Base-by-base conservation (phyloP, 2,888 invertebrate genomes). In the Tuberolachnus salignus region DNA sequence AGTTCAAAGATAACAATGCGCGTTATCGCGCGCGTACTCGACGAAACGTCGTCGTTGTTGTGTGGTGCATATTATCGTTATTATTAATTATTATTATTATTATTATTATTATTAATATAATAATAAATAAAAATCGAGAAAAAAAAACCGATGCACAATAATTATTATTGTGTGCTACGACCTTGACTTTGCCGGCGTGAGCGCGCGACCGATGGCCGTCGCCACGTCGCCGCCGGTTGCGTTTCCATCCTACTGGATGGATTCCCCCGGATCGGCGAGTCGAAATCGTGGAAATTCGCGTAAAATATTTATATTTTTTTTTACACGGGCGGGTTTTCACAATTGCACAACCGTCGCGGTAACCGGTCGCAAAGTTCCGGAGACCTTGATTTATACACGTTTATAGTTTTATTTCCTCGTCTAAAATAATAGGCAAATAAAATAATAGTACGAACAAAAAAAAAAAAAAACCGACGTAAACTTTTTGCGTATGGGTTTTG, bases 131-230 rank as follows among this genome's bases (percentile, higher is more conserved):
- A 3, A 16, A 14, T 6, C 1, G 13, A 26, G 19, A 42, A 53
- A 11, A 44, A n/a, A 46, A 46, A 23, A 59, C 59, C n/a, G 34
- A 34, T 34, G 34, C 26, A 61, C 3, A 44, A 61, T 34, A 16
- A 49, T 19, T 46, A 13, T 23, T 66, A 49, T n/a, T 72, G 34
- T 10, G 49, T 21, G 57, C 16, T 49, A n/a, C 9, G 74, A 74
- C 74, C 74, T 74, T 74, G 74, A 74, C 74, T 64, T 74, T 59
- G 69, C 44, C 75, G 19, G 69, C 49, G 69, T 42, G 78, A 16
- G 69, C 78, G 73, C 78, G 73, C 49, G 53, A 44, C 57, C 57
- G 71, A 69, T 69, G 51, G 16, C 11, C 9, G 10, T 21, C 26
- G 23, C 19, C 21, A 9, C 26, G 70, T n/a, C 69, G 55, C 21